Percentiles rank a stretch among this genome's conserved stretches.
Conservation (phyloP, 2,797 vertebrate species). For the Enoplosus armatus region DNA sequence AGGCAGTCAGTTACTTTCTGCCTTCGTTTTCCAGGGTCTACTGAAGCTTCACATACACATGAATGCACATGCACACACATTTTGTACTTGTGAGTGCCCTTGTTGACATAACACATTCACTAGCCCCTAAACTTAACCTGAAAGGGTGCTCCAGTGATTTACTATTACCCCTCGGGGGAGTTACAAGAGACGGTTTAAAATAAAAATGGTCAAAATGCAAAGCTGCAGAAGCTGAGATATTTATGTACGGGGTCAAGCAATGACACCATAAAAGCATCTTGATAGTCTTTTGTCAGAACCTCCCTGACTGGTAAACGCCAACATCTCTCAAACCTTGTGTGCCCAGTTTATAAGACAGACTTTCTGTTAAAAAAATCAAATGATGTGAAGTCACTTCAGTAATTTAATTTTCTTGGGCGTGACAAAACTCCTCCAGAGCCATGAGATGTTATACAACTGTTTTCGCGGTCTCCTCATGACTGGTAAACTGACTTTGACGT, state of each 20-base stretch:
- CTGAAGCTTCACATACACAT: conserved; percentile 12
- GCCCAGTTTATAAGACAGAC: neutral
- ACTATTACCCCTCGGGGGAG: neutral
- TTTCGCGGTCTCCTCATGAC: neutral
- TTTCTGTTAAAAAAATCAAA: neutral
- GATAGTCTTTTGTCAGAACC: neutral
- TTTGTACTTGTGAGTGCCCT: neutral
- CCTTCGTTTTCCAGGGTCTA: conserved; percentile 6
- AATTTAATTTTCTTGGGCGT: neutral
- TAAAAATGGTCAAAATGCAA: neutral
- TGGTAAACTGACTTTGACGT: neutral
- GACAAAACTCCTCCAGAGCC: neutral
- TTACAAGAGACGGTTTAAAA: neutral
- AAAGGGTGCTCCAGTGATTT: neutral
- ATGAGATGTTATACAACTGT: neutral
- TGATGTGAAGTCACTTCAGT: neutral
- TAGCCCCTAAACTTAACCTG: neutral
- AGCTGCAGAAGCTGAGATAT: neutral
- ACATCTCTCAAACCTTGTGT: too few species aligned
- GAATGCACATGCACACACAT: conserved; percentile 8
- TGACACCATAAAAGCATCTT: neutral
- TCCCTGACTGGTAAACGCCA: neutral
- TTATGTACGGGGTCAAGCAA: too few species aligned
- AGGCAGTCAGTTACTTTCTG: conserved; percentile 3
- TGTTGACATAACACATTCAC: neutral